Percentiles rank a stretch among this genome's conserved stretches.
These are phyloP conservation scores for Thecophora atra DNA, from an alignment of 2,888 invertebrate genomes.

Conservation along the genomic window DNA sequence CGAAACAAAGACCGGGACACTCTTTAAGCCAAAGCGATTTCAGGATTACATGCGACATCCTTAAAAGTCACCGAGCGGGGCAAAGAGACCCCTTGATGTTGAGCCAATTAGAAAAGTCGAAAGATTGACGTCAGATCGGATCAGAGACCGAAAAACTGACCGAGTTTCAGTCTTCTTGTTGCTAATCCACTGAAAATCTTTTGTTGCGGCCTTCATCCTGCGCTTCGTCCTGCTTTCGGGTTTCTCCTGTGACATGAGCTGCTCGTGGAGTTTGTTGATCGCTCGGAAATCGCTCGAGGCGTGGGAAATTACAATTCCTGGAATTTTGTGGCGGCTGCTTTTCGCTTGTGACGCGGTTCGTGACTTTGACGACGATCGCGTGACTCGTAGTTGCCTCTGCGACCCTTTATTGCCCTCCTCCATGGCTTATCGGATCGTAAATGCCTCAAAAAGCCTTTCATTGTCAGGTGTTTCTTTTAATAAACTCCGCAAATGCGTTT, in stretches of 20 bases:
- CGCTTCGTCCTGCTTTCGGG: background rate
- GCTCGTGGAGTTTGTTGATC: background rate
- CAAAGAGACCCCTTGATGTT: background rate
- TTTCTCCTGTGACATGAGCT: background rate
- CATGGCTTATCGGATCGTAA: background rate
- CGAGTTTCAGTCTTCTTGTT: background rate
- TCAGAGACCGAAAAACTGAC: background rate
- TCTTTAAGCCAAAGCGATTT: background rate
- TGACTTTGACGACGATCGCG: constrained; percentile 23
- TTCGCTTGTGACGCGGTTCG: constrained; percentile 2
- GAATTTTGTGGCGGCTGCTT: constrained; percentile 14
- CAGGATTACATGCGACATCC: constrained; percentile 16
- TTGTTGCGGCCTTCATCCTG: constrained; percentile 24
- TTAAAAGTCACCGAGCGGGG: background rate
- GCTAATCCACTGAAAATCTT: constrained; percentile 19
- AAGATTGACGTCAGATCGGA: background rate
- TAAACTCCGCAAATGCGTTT: background rate
- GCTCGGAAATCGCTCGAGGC: background rate
- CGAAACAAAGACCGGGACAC: background rate
- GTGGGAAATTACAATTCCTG: constrained; percentile 30
- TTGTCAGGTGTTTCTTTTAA: background rate
- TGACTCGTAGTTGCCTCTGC: background rate
- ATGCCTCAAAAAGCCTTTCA: background rate
- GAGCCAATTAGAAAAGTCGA: background rate
- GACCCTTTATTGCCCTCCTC: background rate